phyloP scores from a whole-genome alignment of 2,888 invertebrate genomes.

The Drosophila neutralis region DNA sequence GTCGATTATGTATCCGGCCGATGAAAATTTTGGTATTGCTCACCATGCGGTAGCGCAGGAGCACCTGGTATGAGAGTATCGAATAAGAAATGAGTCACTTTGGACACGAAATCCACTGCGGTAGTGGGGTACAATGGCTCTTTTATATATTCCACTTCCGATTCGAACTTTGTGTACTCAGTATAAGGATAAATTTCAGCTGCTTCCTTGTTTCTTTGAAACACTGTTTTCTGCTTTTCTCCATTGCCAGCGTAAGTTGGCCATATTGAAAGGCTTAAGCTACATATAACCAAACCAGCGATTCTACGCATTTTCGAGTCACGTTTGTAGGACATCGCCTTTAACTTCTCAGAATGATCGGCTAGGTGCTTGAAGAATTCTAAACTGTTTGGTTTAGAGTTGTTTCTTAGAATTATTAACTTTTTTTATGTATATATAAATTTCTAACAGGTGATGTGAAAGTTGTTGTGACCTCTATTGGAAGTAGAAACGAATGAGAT shows the following conservation, averaged over 20 bases:
- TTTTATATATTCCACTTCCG: conserved; percentile 37
- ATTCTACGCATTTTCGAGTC: conserved; percentile 2
- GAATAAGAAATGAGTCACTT: conserved; percentile 50
- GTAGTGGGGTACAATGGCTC: conserved; percentile 8
- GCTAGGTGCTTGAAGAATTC: too few species aligned
- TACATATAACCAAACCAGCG: conserved; percentile 51
- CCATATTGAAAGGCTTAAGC: conserved; percentile 44
- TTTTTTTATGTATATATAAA: neutral
- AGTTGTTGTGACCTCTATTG: neutral
- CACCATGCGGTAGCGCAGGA: conserved; percentile 54
- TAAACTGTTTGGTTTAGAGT: neutral
- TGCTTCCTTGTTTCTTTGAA: neutral
- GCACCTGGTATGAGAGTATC: conserved; percentile 36
- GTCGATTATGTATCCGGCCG: neutral
- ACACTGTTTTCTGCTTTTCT: neutral
- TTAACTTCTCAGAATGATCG: too few species aligned
- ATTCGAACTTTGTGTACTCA: conserved; percentile 27
- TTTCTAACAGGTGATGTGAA: neutral
- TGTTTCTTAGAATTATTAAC: neutral
- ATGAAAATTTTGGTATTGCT: neutral
- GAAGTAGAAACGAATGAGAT: neutral
- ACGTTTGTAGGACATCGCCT: neutral
- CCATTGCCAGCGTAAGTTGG: conserved; percentile 28
- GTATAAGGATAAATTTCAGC: conserved; percentile 1
- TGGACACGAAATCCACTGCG: conserved; percentile 56